Percentiles rank a stretch among this genome's conserved stretches.
Evolutionary conservation across 2,888 invertebrate genomes (phyloP).

Genomic region (Gari tellinella): DNA sequence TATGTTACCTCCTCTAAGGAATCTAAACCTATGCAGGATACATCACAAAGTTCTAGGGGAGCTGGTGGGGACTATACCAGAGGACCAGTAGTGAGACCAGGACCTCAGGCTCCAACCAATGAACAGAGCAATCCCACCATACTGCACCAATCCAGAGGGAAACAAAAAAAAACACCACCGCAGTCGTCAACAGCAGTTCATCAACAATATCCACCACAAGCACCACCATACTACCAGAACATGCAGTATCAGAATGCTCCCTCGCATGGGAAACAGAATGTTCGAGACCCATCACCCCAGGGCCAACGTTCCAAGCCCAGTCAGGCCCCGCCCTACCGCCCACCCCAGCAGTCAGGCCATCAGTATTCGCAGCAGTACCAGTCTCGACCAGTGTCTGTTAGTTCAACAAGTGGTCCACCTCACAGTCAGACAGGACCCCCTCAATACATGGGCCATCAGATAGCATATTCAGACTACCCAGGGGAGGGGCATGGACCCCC

Average conservation of each 20-base stretch:
- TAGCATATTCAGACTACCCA: neutral
- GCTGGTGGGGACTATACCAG: too few species aligned
- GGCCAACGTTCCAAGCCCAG: neutral
- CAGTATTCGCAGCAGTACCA: too few species aligned
- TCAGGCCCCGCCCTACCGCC: too few species aligned
- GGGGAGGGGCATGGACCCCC: neutral
- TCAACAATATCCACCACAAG: constrained; percentile 17
- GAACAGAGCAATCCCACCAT: too few species aligned
- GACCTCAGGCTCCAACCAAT: too few species aligned
- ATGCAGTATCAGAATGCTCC: constrained; percentile 38
- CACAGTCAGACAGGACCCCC: neutral
- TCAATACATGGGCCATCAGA: constrained; percentile 1
- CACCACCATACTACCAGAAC: constrained; percentile 21
- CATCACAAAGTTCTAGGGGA: neutral
- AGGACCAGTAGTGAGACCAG: too few species aligned
- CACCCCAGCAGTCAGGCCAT: too few species aligned
- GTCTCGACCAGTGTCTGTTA: too few species aligned
- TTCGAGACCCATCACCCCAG: constrained; percentile 34
- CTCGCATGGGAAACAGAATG: constrained; percentile 9
- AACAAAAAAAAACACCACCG: too few species aligned
- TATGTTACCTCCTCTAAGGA: constrained; percentile 20
- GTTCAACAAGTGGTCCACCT: neutral
- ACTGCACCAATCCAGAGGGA: too few species aligned
- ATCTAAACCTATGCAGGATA: neutral
- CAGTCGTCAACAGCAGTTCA: neutral